A percentile compares a stretch with the other conserved stretches of the same genome.
phyloP scores from a whole-genome alignment of 2,113 vertebrate genomes.

The Otus sunia region DNA sequence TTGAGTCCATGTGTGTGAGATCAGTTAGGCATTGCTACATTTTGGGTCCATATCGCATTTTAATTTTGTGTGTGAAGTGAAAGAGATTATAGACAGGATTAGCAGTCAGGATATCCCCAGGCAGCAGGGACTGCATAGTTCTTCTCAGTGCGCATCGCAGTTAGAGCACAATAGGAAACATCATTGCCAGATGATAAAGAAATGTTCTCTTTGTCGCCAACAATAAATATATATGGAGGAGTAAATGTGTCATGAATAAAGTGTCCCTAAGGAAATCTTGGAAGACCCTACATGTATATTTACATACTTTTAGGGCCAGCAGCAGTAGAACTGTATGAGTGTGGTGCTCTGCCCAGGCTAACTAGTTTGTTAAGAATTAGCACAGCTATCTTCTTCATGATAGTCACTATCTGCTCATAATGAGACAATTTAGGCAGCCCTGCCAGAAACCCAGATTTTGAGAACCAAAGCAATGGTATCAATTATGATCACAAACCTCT shows the following conservation, averaged over 20 bases:
- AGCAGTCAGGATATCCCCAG: neutral
- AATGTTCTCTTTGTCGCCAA: conserved; percentile 6
- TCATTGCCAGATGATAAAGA: conserved; percentile 45
- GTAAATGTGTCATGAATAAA: conserved; percentile 16
- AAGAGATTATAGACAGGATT: neutral
- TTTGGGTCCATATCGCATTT: neutral
- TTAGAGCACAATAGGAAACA: neutral
- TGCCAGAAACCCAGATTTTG: neutral
- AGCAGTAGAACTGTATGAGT: neutral
- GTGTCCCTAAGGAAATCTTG: conserved; percentile 18
- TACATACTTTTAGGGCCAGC: neutral
- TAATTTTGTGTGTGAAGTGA: neutral
- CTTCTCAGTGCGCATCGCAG: neutral
- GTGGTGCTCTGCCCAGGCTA: neutral
- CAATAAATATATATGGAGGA: neutral
- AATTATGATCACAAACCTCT: neutral
- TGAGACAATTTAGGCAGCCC: neutral
- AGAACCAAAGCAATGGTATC: neutral
- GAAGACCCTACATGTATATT: neutral
- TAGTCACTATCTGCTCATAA: neutral
- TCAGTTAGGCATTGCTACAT: neutral
- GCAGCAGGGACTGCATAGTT: neutral
- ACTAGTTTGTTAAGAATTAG: conserved; percentile 1
- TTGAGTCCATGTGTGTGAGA: neutral
- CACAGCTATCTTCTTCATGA: neutral